Conservation (phyloP, 2,888 invertebrate genomes). For the Ornithoptera priamus region DNA sequence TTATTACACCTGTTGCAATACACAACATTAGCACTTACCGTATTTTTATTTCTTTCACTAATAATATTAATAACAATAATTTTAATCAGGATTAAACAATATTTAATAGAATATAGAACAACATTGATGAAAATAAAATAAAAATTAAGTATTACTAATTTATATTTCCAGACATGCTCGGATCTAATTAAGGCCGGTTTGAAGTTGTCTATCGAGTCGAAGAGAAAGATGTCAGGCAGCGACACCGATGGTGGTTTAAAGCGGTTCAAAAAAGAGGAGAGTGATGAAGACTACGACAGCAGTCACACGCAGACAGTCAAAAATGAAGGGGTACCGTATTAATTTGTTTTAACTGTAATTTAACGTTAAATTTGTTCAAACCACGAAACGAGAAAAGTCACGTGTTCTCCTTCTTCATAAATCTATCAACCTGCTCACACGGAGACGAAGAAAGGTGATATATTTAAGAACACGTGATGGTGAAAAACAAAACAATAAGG, state of each 20-base stretch:
- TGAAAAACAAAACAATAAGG: too few species aligned
- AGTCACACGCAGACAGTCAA: slow-evolving; percentile 76
- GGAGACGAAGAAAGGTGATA: too few species aligned
- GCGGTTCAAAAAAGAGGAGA: slow-evolving; percentile 80
- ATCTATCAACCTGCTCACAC: too few species aligned
- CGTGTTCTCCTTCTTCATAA: too few species aligned
- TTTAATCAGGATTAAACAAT: background rate
- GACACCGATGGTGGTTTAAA: slow-evolving; percentile 74
- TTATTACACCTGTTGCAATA: too few species aligned
- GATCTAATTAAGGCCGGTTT: slow-evolving; percentile 94
- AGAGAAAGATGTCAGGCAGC: slow-evolving; percentile 87
- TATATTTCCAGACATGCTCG: slow-evolving; percentile 86
- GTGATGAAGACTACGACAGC: slow-evolving; percentile 82
- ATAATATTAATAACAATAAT: too few species aligned
- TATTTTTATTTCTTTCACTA: too few species aligned
- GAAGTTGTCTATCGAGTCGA: slow-evolving; percentile 94
- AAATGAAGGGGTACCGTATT: slow-evolving; percentile 71
- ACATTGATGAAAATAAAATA: background rate
- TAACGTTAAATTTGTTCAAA: background rate
- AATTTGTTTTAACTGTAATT: background rate
- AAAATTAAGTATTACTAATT: slow-evolving; percentile 7
- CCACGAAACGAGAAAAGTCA: background rate
- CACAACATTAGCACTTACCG: too few species aligned
- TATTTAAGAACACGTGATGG: too few species aligned
- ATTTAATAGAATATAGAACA: background rate